Percentiles rank a stretch among this genome's conserved stretches.
These are phyloP conservation scores for Drosophila repletoides DNA, from an alignment of 1,140 invertebrate genomes.

Conservation along the genomic window DNA sequence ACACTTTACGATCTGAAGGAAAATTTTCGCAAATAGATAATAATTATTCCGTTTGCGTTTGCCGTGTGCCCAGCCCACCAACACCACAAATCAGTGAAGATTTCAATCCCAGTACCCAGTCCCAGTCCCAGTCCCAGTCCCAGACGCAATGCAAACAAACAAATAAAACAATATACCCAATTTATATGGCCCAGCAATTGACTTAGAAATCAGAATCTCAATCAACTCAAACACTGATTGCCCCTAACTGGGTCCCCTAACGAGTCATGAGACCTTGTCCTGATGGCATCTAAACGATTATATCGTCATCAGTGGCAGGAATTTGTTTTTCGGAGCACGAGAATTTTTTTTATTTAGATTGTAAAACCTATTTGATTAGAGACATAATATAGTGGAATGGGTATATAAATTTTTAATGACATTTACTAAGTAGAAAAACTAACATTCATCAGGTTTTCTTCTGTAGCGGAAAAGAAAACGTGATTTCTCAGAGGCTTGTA, in stretches of 20 bases:
- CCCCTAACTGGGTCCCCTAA: slow-evolving; percentile 3
- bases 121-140: slow-evolving; percentile 28
- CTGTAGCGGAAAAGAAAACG: too few species aligned
- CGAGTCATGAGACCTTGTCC: slow-evolving; percentile 21
- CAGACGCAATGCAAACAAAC: slow-evolving; percentile 57
- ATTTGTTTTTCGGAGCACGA: too few species aligned
- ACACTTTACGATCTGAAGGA: slow-evolving; percentile 60
- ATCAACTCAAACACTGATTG: slow-evolving; percentile 18
- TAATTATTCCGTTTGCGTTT: slow-evolving; percentile 31
- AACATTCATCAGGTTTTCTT: too few species aligned
- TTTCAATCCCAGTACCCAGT: slow-evolving; percentile 38
- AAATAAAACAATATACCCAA: slow-evolving; percentile 49
- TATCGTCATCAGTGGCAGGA: too few species aligned
- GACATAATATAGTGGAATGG: too few species aligned
- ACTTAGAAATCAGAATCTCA: slow-evolving; percentile 27
- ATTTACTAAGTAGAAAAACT: too few species aligned
- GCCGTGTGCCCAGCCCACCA: slow-evolving; percentile 19
- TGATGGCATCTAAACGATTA: slow-evolving; percentile 15
- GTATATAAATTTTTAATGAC: too few species aligned
- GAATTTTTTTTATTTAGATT: too few species aligned
- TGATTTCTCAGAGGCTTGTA: too few species aligned
- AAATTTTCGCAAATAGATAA: slow-evolving; percentile 61
- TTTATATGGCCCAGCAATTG: slow-evolving; percentile 18
- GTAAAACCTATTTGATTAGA: too few species aligned
- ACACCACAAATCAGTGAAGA: slow-evolving; percentile 22